Percentiles rank a stretch among this genome's conserved stretches.
phyloP scores from a whole-genome alignment of 2,888 invertebrate genomes.

The Druceiella hillmani region DNA sequence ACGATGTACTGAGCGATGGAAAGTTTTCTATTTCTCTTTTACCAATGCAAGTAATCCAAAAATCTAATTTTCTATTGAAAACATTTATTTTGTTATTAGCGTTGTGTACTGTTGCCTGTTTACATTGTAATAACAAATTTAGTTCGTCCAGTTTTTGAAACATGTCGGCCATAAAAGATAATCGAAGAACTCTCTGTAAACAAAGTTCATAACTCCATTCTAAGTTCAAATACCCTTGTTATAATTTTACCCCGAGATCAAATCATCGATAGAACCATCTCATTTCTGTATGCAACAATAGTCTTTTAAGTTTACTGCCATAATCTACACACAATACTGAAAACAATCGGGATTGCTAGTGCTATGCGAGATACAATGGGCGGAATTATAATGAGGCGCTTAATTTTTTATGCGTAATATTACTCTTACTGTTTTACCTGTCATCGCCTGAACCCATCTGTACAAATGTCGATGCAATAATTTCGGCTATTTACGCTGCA shows the following conservation, averaged over 20 bases:
- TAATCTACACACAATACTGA: slow-evolving; percentile 16
- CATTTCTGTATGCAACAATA: slow-evolving; percentile 25
- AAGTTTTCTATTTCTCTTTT: slow-evolving; percentile 26
- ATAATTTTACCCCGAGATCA: slow-evolving; percentile 25
- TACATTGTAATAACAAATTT: slow-evolving; percentile 25
- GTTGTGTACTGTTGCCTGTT: slow-evolving; percentile 27
- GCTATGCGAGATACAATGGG: too few species aligned
- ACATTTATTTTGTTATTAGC: slow-evolving; percentile 26
- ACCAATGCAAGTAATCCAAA: slow-evolving; percentile 25
- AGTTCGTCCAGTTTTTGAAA: slow-evolving; percentile 25
- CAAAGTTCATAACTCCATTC: slow-evolving; percentile 25
- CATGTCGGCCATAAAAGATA: slow-evolving; percentile 22
- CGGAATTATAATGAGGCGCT: too few species aligned
- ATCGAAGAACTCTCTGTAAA: slow-evolving; percentile 20
- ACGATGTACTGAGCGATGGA: slow-evolving; percentile 27
- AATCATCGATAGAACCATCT: too few species aligned
- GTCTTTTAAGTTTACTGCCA: slow-evolving; percentile 23
- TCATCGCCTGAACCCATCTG: too few species aligned
- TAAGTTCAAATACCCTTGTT: slow-evolving; percentile 24
- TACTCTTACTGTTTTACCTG: too few species aligned
- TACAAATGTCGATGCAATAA: too few species aligned
- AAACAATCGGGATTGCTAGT: slow-evolving; percentile 21
- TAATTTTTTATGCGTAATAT: too few species aligned
- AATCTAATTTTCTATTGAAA: slow-evolving; percentile 26
- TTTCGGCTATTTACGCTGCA: too few species aligned